A percentile compares a stretch with the other conserved stretches of the same genome.
Evolutionary conservation across 2,113 vertebrate species (phyloP).

Genomic region (Scophthalmus maximus): DNA sequence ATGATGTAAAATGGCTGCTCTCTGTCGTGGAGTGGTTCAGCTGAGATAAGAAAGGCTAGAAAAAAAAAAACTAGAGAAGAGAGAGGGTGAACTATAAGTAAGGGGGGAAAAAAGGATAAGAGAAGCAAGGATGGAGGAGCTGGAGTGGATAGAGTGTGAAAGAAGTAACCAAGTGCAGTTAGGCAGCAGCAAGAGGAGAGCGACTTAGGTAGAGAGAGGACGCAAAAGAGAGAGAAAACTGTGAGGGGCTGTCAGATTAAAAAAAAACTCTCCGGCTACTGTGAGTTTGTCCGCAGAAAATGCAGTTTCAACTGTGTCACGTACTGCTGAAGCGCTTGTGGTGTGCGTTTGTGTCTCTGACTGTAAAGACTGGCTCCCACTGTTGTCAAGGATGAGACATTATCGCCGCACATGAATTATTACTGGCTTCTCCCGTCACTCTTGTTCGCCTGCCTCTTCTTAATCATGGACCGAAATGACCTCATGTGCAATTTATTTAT

Average conservation of each 20-base stretch:
- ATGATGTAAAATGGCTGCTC: slow-evolving; percentile 71
- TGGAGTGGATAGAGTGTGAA: slow-evolving; percentile 55
- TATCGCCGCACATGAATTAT: slow-evolving; percentile 29
- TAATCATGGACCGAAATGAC: not conserved
- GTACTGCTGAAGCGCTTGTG: slow-evolving; percentile 11
- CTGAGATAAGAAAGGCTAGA: slow-evolving; percentile 62
- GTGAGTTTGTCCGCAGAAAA: slow-evolving; percentile 44
- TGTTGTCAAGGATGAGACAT: slow-evolving; percentile 35
- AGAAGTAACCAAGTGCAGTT: slow-evolving; percentile 57
- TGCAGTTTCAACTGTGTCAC: slow-evolving; percentile 30
- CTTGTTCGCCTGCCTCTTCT: slow-evolving; percentile 16
- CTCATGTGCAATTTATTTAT: not conserved
- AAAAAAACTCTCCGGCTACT: slow-evolving; percentile 38
- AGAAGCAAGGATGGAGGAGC: slow-evolving; percentile 33
- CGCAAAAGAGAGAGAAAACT: slow-evolving; percentile 23
- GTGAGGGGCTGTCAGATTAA: slow-evolving; percentile 29
- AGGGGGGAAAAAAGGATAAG: slow-evolving; percentile 11
- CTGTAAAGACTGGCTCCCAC: no score
- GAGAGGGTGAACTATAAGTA: slow-evolving; percentile 18
- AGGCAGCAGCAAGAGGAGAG: slow-evolving; percentile 22
- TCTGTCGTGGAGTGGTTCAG: slow-evolving; percentile 56
- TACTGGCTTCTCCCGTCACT: slow-evolving; percentile 8
- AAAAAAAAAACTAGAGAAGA: slow-evolving; percentile 37
- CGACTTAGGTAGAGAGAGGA: slow-evolving; percentile 9
- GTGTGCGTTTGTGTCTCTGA: slow-evolving; percentile 25